Evolutionary conservation across 2,113 vertebrate species (phyloP).

Genomic region (Pseudopodoces humilis): DNA sequence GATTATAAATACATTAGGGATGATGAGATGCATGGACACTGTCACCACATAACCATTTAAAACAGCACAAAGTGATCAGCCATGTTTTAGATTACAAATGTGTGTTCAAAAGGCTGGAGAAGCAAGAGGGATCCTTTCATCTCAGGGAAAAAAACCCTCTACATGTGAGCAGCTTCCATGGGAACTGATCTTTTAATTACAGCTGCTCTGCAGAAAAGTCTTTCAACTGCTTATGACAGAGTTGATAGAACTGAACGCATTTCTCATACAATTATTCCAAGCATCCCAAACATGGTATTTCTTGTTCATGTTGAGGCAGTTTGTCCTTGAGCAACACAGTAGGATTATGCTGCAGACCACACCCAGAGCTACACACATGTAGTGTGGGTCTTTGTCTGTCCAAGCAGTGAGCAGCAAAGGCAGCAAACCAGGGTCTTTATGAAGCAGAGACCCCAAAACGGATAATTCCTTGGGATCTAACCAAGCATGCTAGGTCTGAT

Average conservation of each 20-base stretch:
- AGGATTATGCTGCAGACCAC: no score
- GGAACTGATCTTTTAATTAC: constrained; percentile 39
- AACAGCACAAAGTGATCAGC: neutral
- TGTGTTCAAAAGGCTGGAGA: neutral
- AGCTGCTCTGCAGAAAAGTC: neutral
- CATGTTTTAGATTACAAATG: constrained; percentile 2
- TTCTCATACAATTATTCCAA: neutral
- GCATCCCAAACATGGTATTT: neutral
- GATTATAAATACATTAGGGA: neutral
- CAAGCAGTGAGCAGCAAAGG: neutral
- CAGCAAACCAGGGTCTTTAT: neutral
- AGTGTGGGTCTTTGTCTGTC: neutral
- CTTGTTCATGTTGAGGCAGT: neutral
- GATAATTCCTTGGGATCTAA: neutral
- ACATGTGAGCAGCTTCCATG: constrained; percentile 9
- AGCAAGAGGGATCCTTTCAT: neutral
- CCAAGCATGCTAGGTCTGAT: neutral
- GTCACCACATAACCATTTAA: neutral
- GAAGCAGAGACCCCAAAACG: neutral
- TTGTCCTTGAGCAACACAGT: neutral
- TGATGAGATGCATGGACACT: neutral
- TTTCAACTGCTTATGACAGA: neutral
- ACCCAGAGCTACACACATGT: fast-evolving
- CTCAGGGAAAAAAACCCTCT: neutral
- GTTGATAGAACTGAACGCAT: neutral